Percentiles rank a stretch among this genome's conserved stretches.
phyloP scores from a whole-genome alignment of 2,888 invertebrate species.

The Caenorhabditis wallacei region DNA sequence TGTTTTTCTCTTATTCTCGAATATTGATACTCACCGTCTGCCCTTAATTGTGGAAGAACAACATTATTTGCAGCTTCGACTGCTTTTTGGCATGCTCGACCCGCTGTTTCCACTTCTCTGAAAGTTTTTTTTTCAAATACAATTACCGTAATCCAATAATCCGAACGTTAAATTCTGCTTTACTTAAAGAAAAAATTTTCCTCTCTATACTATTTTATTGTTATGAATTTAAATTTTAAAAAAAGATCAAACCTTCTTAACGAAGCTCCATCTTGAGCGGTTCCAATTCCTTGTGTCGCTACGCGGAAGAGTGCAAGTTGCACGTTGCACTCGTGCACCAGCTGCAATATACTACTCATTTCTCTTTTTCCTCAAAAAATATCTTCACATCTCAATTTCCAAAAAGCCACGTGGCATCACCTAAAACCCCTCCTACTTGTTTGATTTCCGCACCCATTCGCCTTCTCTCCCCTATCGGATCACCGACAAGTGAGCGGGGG shows the following conservation, averaged over 20 bases:
- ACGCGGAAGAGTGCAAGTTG: slow-evolving; percentile 82
- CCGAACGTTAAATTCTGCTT: too few species aligned
- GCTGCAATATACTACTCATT: slow-evolving; percentile 73
- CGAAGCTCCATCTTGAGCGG: slow-evolving; percentile 76
- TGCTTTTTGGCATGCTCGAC: slow-evolving; percentile 79
- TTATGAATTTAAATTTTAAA: too few species aligned
- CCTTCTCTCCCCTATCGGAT: slow-evolving; percentile 18
- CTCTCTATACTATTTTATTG: too few species aligned
- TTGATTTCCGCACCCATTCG: slow-evolving; percentile 34
- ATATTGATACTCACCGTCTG: slow-evolving; percentile 72
- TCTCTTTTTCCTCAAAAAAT: not conserved
- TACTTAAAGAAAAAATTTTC: too few species aligned
- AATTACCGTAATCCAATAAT: not conserved
- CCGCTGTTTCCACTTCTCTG: slow-evolving; percentile 76
- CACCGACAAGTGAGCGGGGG: slow-evolving; percentile 45
- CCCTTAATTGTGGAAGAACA: slow-evolving; percentile 82
- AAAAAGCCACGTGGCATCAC: slow-evolving; percentile 38
- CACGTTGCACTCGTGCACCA: slow-evolving; percentile 83
- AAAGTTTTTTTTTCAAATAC: slow-evolving; percentile 9
- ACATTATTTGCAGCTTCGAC: slow-evolving; percentile 82
- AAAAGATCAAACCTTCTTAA: slow-evolving; percentile 75
- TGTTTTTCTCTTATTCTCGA: not conserved
- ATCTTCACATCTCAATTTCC: slow-evolving; percentile 14
- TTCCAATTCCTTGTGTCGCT: slow-evolving; percentile 81
- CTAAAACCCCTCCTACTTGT: slow-evolving; percentile 30